Evolutionary conservation across 2,888 invertebrate species (phyloP), one percentile per base, ranked within the genome.

Genomic region (Lasius platythorax): DNA sequence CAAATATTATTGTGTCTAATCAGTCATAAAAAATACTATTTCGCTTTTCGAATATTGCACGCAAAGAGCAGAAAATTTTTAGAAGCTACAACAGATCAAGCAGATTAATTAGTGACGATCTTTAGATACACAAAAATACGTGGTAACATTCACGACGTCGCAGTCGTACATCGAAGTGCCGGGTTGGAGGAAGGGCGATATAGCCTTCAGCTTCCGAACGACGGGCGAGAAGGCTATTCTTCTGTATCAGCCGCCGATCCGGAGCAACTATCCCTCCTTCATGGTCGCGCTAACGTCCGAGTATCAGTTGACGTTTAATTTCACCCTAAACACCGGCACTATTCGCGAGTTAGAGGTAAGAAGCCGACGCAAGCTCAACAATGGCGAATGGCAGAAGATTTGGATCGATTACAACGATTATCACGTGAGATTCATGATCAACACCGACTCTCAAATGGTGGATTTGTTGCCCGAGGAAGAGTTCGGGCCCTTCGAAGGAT

Each of bases 391-490:
- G 99, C 99, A 99, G 95, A 98, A 98, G 95, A 97, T 99, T 88
- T 98, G 98, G 98, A 98, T 99, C 86, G 99, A 99, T 95, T 98
- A 98, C 94, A 98, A 99, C 95, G 97, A 98, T 94, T 98, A 98
- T 95, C 99, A 99, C 94, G 98, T 99, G 53, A 96, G 98, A 87
- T 98, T 99, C 93, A 98, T 98, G 97, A 97, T 99, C 89, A 99
- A 99, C 93, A 98, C 98, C 53, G 98, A 98, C 93, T 97, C 97
- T 93, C 97, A 97, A 95, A 98, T 98, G 98, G 97, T 98, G 33
- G 97, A 98, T 95, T 95, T 98, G 82, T 95, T 97, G 89, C 96
- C 97, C 15, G 98, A 98, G 94, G 98, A 98, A 94, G 98, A 98
- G 93, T 98, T 98, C 93, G 98, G 98, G 0, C 98, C 98, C 0